A percentile compares a stretch with the other conserved stretches of the same genome.
Conservation (phyloP, 2,888 invertebrate genomes). For the Eurytoma californica region DNA sequence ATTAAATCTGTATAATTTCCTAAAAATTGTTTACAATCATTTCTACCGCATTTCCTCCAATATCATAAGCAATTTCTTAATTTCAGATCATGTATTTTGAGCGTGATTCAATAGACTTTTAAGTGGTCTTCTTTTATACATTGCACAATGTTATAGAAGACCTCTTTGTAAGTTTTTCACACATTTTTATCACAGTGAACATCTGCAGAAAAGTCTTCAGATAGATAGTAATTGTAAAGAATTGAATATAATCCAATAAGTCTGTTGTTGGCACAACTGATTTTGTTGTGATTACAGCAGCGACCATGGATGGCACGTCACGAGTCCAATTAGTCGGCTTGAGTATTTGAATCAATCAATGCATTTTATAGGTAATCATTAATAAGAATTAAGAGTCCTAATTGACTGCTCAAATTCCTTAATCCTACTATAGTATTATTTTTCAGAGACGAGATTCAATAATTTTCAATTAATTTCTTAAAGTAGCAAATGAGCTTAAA, state of each 20-base stretch:
- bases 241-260: constrained; percentile 54
- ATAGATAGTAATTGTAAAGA: constrained; percentile 38
- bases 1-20: constrained; percentile 55
- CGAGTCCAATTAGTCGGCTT: constrained; percentile 74
- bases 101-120: constrained; percentile 39
- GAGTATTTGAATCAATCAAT: constrained; percentile 74
- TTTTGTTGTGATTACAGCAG: constrained; percentile 76
- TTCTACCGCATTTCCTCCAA: constrained; percentile 25
- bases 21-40: constrained; percentile 45
- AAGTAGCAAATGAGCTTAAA: constrained; percentile 12
- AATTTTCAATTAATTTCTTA: constrained; percentile 45
- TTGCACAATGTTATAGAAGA: constrained; percentile 33
- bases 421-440: constrained; percentile 59
- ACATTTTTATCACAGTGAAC: constrained; percentile 37
- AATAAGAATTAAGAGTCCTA: constrained; percentile 73
- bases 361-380: constrained; percentile 75
- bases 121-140: constrained; percentile 31
- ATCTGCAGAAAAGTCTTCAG: constrained; percentile 43
- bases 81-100: constrained; percentile 51
- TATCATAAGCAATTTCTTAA: constrained; percentile 46
- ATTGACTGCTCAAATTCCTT: constrained; percentile 63
- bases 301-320: constrained; percentile 73
- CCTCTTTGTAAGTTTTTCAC: constrained; percentile 24
- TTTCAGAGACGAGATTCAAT: constrained; percentile 64
- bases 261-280: constrained; percentile 75